Base-by-base conservation (phyloP, 2,888 invertebrate genomes). In the Danaus chrysippus region DNA sequence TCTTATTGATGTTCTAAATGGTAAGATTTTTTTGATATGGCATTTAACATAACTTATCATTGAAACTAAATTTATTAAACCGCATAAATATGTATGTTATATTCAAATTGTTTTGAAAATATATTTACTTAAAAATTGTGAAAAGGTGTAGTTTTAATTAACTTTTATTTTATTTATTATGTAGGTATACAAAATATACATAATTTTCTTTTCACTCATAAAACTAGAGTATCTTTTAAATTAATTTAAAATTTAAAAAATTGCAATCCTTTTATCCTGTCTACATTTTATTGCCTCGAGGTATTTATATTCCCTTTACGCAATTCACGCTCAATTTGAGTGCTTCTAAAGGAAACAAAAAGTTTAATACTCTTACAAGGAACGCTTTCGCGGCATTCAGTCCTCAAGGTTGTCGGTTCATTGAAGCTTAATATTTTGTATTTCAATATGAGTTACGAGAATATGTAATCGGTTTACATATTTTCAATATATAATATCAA, bases 301-400 rank as follows among this genome's bases (percentile, higher is more conserved):
- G 62, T 61, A 41, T 59, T 61, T 55, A 59, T 56, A 44, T 66
- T 62, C 60, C 64, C 60, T 59, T 59, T 63, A 65, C 68, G 63
- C 64, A 68, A 62, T 68, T 68, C 63, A 68, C 68, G 63, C 68
- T 68, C 66, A 68, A 68, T 68, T 68, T 65, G 68, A 68, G 66
- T 63, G 63, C 63, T 56, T 68, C 64, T 59, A 61, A 60, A 64
- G 68, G 62, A 58, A 61, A 59, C 61, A 68, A 67, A 66, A 64
- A 63, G 68, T 67, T 62, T 64, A 64, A 67, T 67, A 64, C 66
- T 64, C 54, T 58, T 62, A 60, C 17, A 49, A 9, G 17, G 49
- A 49, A 49, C 17, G 49, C 49, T 49, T 49, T 17, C 17, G 17
- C 49, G 49, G 49, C 49, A 49, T 49, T 49, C 49, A 49, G 49